phyloP scores from a whole-genome alignment of 1,140 invertebrate genomes.

The Lordiphosa collinella region DNA sequence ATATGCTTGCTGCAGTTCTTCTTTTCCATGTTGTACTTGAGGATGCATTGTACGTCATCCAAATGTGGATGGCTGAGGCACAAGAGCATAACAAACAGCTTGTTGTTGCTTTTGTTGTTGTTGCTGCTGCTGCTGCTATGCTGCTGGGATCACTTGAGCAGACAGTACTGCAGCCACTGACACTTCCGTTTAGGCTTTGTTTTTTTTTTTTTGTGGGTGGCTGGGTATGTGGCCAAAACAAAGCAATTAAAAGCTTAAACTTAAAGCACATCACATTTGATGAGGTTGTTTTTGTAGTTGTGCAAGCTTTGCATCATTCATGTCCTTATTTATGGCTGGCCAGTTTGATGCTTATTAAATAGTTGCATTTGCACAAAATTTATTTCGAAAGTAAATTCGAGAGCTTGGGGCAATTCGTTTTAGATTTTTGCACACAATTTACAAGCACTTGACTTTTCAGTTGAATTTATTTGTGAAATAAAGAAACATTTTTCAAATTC shows the following conservation, averaged over 20 bases:
- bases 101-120: too few species aligned
- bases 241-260: constrained; percentile 70
- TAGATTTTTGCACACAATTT: constrained; percentile 40
- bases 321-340: constrained; percentile 58
- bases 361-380: constrained; percentile 59
- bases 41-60: constrained; percentile 16
- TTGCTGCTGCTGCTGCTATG: constrained; percentile 44
- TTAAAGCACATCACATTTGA: constrained; percentile 26
- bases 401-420: constrained; percentile 48
- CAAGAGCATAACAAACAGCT: constrained; percentile 62
- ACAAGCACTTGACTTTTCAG: constrained; percentile 33
- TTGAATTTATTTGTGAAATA: constrained; percentile 19
- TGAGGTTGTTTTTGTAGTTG: constrained; percentile 12
- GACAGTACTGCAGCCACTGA: constrained; percentile 62
- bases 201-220: constrained; percentile 43
- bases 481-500: not conserved
- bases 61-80: constrained; percentile 25
- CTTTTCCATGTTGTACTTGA: constrained; percentile 18
- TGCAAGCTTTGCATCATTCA: constrained; percentile 15
- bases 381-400: constrained; percentile 36
- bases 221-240: constrained; percentile 44
- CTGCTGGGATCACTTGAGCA: constrained; percentile 46
- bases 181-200: constrained; percentile 69
- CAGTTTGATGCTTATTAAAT: constrained; percentile 70
- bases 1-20: not conserved